These are phyloP conservation scores for Peromyscus attwateri DNA, from an alignment of 2,797 vertebrate genomes.

Conservation along the genomic window DNA sequence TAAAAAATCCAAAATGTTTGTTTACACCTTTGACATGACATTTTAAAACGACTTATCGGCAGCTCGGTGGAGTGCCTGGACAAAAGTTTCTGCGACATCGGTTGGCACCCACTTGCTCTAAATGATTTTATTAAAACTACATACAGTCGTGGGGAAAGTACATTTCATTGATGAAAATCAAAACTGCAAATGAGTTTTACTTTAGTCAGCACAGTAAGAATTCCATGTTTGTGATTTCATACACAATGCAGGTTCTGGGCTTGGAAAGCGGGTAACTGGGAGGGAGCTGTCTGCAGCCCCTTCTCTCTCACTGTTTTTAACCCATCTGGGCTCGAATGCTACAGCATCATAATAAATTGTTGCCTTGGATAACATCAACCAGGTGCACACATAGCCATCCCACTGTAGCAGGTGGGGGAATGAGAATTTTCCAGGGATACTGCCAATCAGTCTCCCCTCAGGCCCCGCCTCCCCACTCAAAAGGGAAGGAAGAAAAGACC, in stretches of 20 bases:
- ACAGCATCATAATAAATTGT: constrained; percentile 46
- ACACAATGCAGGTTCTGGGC: constrained; percentile 81
- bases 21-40: constrained; percentile 92
- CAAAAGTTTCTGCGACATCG: constrained; percentile 86
- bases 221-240: constrained; percentile 86
- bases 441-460: neutral
- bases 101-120: constrained; percentile 86
- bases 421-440: constrained; percentile 71
- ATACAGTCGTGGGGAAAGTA: constrained; percentile 86
- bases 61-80: constrained; percentile 87
- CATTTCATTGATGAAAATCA: constrained; percentile 86
- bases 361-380: constrained; percentile 40
- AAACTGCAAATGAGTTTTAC: constrained; percentile 88
- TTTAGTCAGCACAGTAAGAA: constrained; percentile 86
- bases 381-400: constrained; percentile 60
- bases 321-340: constrained; percentile 58
- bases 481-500: constrained; percentile 55
- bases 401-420: constrained; percentile 72
- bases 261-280: constrained; percentile 79
- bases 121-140: constrained; percentile 87
- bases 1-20: constrained; percentile 89
- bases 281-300: constrained; percentile 71
- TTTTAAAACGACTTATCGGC: constrained; percentile 89
- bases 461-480: constrained; percentile 53
- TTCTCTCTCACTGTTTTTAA: neutral